Conservation (phyloP, 2,888 invertebrate species). For the Aphodius granarius region DNA sequence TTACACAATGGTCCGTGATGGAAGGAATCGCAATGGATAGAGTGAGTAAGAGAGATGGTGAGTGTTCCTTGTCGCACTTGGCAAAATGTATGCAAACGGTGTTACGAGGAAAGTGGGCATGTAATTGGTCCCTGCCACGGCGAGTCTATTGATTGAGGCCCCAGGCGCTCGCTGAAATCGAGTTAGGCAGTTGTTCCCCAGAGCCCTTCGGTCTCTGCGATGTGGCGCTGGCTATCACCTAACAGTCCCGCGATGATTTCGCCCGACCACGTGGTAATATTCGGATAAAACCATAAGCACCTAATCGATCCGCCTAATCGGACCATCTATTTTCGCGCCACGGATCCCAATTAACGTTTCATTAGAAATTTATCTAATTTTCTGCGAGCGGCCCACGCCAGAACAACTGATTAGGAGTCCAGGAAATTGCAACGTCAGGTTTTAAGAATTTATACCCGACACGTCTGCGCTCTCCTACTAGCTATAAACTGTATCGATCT, state of each 20-base stretch:
- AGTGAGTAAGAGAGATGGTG: background rate
- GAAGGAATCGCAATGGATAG: no score
- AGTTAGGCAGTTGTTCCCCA: conserved; percentile 53
- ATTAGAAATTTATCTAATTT: background rate
- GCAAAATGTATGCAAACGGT: conserved; percentile 57
- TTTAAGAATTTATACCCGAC: background rate
- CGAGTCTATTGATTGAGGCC: conserved; percentile 57
- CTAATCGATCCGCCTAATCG: background rate
- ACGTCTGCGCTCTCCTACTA: background rate
- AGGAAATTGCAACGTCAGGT: background rate
- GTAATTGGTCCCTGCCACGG: conserved; percentile 57
- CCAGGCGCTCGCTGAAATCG: conserved; percentile 52
- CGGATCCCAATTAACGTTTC: background rate
- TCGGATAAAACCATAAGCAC: background rate
- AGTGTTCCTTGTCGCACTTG: conserved; percentile 29
- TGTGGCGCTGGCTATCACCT: background rate
- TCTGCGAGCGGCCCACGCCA: background rate
- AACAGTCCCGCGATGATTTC: background rate
- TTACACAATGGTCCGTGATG: background rate
- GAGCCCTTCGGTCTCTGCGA: conserved; percentile 19
- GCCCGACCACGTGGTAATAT: background rate
- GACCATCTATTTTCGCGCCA: background rate
- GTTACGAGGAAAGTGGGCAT: conserved; percentile 58
- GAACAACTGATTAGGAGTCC: background rate
- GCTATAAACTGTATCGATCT: background rate